A percentile compares a stretch with the other conserved stretches of the same genome.
These are phyloP conservation scores for Cephalopholis sonnerati DNA, from an alignment of 2,113 vertebrate species.

Conservation along the genomic window DNA sequence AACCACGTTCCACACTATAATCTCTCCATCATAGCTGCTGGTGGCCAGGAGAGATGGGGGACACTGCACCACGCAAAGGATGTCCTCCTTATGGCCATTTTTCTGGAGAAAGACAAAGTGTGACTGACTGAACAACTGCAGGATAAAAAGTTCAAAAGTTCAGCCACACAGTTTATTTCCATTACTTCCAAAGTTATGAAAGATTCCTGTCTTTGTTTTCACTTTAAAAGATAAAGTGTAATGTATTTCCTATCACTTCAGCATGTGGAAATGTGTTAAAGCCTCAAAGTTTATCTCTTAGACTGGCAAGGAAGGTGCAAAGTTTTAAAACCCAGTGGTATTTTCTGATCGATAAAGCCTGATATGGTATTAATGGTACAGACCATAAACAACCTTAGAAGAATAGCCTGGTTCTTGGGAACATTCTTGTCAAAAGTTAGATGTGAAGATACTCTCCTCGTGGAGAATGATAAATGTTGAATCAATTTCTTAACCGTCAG, in stretches of 20 bases:
- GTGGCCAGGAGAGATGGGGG: slow-evolving; percentile 83
- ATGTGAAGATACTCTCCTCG: no score
- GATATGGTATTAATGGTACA: not conserved
- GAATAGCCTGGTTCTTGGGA: not conserved
- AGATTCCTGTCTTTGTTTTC: slow-evolving; percentile 5
- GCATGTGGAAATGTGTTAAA: not conserved
- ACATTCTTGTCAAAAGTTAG: not conserved
- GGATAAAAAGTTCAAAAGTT: not conserved
- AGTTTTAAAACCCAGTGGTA: not conserved
- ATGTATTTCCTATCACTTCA: not conserved
- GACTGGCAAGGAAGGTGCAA: not conserved
- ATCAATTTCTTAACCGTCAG: no score
- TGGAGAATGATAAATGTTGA: no score
- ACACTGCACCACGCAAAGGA: slow-evolving; percentile 84
- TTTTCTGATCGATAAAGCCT: not conserved
- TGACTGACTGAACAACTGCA: not conserved
- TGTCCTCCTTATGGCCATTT: slow-evolving; percentile 79
- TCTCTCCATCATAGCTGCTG: slow-evolving; percentile 83
- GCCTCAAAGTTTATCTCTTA: not conserved
- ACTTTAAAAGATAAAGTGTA: not conserved
- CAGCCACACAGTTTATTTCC: not conserved
- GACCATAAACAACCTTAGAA: not conserved
- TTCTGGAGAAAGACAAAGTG: slow-evolving; percentile 59
- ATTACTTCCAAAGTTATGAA: not conserved
- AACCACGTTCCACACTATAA: slow-evolving; percentile 84